These are phyloP conservation scores for Ischnura elegans DNA, from an alignment of 2,888 invertebrate genomes.

Conservation along the genomic window DNA sequence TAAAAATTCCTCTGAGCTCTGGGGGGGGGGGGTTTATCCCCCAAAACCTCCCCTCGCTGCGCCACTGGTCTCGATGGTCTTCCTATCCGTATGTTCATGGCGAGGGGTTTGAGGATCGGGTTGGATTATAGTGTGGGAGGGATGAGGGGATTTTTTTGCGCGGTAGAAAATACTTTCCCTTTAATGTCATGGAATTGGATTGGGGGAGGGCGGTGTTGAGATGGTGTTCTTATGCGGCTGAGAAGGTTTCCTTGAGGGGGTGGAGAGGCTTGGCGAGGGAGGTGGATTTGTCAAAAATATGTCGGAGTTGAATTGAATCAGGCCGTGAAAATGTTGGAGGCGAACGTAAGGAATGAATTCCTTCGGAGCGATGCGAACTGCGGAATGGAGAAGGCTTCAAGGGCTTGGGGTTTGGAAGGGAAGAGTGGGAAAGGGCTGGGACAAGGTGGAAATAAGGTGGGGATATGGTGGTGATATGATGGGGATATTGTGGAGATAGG, in stretches of 20 bases:
- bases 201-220: no score
- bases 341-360: not conserved
- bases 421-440: not conserved
- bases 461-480: no score
- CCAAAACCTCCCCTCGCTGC: no score
- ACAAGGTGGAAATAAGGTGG: not conserved
- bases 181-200: not conserved
- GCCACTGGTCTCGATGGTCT: no score
- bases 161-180: not conserved
- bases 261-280: not conserved
- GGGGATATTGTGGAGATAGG: no score
- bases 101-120: not conserved
- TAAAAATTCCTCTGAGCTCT: no score
- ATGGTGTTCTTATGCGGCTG: not conserved
- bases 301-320: conserved; percentile 22
- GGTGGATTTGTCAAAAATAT: conserved; percentile 12
- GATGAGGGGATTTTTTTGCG: not conserved
- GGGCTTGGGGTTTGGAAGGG: not conserved
- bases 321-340: not conserved
- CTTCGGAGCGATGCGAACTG: not conserved
- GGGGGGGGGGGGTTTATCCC: no score
- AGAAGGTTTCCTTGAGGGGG: not conserved
- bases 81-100: no score
- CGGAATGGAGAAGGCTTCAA: not conserved
- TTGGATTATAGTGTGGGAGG: no score